These are phyloP conservation scores for Hoplodrina ambigua DNA, from an alignment of 2,888 invertebrate genomes.

Conservation along the genomic window DNA sequence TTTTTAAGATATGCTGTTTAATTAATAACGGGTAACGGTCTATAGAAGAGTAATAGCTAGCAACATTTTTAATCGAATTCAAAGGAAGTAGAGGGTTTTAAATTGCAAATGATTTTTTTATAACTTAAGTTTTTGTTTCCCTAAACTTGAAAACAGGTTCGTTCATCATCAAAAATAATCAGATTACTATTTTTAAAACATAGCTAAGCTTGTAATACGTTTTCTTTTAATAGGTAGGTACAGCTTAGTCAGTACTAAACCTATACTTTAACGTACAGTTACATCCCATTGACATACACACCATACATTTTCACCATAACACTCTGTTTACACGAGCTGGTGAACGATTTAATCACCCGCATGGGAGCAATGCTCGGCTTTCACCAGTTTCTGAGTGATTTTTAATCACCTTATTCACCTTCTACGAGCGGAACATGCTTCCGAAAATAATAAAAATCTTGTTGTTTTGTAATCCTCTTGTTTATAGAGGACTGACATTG, in stretches of 20 bases:
- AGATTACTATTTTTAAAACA: too few species aligned
- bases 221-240: neutral
- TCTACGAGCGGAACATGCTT: neutral
- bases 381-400: conserved; percentile 45
- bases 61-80: too few species aligned
- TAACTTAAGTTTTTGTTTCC: too few species aligned
- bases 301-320: conserved; percentile 45
- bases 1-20: too few species aligned
- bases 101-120: too few species aligned
- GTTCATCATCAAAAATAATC: too few species aligned
- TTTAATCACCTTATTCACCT: conserved; percentile 37
- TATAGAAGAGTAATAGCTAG: too few species aligned
- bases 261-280: neutral
- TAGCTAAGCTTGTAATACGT: too few species aligned
- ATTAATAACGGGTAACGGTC: too few species aligned
- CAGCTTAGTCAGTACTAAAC: neutral
- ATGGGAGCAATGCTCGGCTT: conserved; percentile 42
- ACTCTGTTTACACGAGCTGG: conserved; percentile 44
- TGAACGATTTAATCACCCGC: conserved; percentile 59
- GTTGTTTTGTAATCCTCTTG: neutral
- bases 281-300: conserved; percentile 10
- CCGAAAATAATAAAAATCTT: neutral
- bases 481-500: conserved; percentile 19
- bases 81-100: too few species aligned
- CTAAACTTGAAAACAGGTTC: too few species aligned